phyloP scores from a whole-genome alignment of 2,797 vertebrate species.

The Gorsachius magnificus region DNA sequence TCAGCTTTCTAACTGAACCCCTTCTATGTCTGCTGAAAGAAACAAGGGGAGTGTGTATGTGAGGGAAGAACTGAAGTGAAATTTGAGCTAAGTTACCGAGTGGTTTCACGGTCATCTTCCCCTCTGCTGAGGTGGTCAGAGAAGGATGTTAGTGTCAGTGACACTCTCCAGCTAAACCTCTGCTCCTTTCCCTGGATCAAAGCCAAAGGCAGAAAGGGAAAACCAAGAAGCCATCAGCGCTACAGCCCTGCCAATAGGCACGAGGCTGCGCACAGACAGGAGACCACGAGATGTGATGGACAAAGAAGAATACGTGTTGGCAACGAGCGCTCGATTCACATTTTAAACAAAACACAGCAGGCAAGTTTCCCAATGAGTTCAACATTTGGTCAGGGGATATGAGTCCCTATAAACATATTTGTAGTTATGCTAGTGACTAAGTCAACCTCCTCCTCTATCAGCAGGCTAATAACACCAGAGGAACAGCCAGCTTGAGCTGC shows the following conservation, averaged over 20 bases:
- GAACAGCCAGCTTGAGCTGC: neutral
- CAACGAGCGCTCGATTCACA: rapidly evolving
- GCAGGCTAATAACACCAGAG: neutral
- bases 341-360: neutral
- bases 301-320: neutral
- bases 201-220: neutral
- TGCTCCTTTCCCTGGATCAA: neutral
- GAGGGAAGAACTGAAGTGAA: neutral
- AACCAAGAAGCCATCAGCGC: neutral
- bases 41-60: neutral
- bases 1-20: neutral
- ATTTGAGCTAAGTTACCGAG: neutral
- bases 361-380: neutral
- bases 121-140: neutral
- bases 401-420: neutral
- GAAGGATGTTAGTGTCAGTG: neutral
- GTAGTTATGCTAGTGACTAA: neutral
- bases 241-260: neutral
- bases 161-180: neutral
- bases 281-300: neutral
- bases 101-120: neutral
- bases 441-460: neutral
- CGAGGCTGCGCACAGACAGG: neutral
- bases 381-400: neutral
- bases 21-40: neutral